These are phyloP conservation scores for Bellardia bayeri DNA, from an alignment of 2,888 invertebrate species.

Conservation along the genomic window DNA sequence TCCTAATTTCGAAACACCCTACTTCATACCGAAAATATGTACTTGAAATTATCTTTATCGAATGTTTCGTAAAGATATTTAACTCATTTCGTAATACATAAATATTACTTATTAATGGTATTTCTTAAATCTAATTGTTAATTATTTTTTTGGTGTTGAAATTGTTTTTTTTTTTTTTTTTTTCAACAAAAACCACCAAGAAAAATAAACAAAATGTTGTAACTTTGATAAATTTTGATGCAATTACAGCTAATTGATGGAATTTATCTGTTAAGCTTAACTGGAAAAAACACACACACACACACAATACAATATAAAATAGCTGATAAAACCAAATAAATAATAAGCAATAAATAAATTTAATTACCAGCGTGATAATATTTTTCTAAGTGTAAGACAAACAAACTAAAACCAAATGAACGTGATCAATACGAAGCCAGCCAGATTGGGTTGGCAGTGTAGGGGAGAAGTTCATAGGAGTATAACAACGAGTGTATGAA, in stretches of 20 bases:
- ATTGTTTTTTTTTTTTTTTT: neutral
- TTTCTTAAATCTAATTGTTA: neutral
- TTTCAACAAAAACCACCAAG: neutral
- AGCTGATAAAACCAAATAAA: slow-evolving; percentile 8
- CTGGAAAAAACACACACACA: neutral
- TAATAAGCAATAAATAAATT: neutral
- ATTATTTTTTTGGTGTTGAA: slow-evolving; percentile 6
- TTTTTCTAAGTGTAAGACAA: slow-evolving; percentile 7
- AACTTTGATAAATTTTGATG: slow-evolving; percentile 14
- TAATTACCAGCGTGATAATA: slow-evolving; percentile 19
- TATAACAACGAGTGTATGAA: neutral
- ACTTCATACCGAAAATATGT: neutral
- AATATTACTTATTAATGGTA: neutral
- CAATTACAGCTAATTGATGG: slow-evolving; percentile 58
- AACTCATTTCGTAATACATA: neutral
- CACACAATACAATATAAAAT: neutral
- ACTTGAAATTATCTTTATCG: neutral
- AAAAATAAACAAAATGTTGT: slow-evolving; percentile 22
- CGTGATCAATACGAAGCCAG: neutral
- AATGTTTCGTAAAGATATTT: neutral
- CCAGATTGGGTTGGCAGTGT: neutral
- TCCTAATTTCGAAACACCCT: too few relatives aligned
- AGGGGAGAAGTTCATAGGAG: neutral
- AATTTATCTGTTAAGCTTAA: neutral
- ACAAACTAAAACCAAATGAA: neutral